Percentiles rank a stretch among this genome's conserved stretches.
Evolutionary conservation across 2,888 invertebrate species (phyloP).

Genomic region (Acholoe squamosa): DNA sequence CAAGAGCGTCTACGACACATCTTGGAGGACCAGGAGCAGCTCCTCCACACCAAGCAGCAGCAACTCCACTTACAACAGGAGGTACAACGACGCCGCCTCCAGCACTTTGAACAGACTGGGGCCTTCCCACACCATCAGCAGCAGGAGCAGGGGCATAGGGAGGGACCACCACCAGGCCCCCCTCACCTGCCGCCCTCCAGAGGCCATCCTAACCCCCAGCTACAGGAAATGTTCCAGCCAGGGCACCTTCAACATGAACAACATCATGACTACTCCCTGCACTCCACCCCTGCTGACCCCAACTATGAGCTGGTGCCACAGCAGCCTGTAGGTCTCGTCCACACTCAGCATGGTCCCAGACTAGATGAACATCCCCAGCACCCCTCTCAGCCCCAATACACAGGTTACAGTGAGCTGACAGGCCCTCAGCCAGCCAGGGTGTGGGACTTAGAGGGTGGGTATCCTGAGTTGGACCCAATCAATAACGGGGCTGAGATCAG

Average conservation of each 20-base stretch:
- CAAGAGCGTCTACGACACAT: slow-evolving; percentile 34
- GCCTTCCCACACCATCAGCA: not conserved
- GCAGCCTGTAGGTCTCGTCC: not conserved
- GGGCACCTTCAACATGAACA: not conserved
- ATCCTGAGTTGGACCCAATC: not conserved
- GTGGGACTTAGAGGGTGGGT: not conserved
- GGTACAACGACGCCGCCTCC: not conserved
- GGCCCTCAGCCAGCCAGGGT: not conserved
- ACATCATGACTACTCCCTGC: not conserved
- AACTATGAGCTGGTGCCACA: not conserved
- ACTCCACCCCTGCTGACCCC: too few relatives aligned
- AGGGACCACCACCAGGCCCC: not conserved
- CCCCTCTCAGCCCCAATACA: not conserved
- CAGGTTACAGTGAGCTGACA: too few relatives aligned
- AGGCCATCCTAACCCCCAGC: not conserved
- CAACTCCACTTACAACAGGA: slow-evolving; percentile 51
- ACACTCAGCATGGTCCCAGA: not conserved
- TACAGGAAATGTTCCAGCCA: too few relatives aligned
- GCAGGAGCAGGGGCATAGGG: not conserved
- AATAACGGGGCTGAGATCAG: not conserved
- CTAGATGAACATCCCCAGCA: not conserved
- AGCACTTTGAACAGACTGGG: slow-evolving; percentile 42
- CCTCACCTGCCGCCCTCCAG: not conserved
- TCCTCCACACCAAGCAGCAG: slow-evolving; percentile 43
- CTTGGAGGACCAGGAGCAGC: slow-evolving; percentile 52